Percentiles rank a stretch among this genome's conserved stretches.
Conservation (phyloP, 2,113 vertebrate species). For the Rhodinocichla rosea region DNA sequence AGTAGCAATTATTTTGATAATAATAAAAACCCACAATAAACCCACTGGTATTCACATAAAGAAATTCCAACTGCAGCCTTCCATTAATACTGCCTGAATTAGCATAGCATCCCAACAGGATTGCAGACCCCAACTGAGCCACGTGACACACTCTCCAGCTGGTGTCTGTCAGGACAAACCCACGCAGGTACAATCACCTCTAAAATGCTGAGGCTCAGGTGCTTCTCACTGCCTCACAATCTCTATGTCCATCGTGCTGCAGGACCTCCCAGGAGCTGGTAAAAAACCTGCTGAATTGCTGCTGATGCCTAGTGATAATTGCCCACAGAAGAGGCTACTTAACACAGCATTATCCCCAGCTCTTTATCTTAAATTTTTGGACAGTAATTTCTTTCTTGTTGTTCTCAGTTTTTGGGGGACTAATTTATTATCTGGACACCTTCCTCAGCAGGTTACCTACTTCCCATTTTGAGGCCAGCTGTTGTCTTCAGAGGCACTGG, state of each 20-base stretch:
- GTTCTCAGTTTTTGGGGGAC: neutral
- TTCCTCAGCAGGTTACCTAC: neutral
- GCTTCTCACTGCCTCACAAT: neutral
- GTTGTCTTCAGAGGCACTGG: neutral
- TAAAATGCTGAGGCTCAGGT: neutral
- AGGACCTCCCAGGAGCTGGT: neutral
- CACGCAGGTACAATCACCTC: neutral
- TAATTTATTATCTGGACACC: conserved; percentile 17
- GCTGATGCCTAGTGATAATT: neutral
- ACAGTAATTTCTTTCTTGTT: neutral
- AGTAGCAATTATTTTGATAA: neutral
- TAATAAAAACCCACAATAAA: neutral
- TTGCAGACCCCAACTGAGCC: neutral
- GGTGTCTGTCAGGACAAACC: neutral
- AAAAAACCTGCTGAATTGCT: neutral
- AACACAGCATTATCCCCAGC: neutral
- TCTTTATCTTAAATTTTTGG: neutral
- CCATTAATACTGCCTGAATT: neutral
- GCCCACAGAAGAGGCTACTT: neutral
- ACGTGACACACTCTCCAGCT: neutral
- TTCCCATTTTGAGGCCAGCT: conserved; percentile 2
- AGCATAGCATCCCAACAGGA: neutral
- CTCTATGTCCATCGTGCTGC: neutral
- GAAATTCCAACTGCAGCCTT: neutral
- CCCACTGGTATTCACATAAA: neutral